Evolutionary conservation across 2,113 vertebrate genomes (phyloP).

Genomic region (Nothocercus julius): DNA sequence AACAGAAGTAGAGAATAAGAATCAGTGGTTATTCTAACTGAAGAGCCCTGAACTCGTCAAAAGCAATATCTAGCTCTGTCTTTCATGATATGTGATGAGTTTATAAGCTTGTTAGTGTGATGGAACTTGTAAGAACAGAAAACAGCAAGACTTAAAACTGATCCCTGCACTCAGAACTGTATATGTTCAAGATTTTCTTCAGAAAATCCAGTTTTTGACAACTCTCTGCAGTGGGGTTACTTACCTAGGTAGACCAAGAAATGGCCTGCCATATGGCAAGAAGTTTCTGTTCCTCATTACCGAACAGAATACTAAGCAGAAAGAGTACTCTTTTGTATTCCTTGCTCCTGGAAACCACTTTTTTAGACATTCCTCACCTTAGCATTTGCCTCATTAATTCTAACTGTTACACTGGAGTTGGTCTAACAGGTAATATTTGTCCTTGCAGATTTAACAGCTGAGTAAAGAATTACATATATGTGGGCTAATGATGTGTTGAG

Average conservation of each 20-base stretch:
- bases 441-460: conserved; percentile 40
- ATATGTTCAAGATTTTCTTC: background rate
- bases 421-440: conserved; percentile 35
- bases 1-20: background rate
- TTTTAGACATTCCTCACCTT: background rate
- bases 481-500: conserved; percentile 61
- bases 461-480: conserved; percentile 33
- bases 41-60: background rate
- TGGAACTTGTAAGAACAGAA: background rate
- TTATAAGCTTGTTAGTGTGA: background rate
- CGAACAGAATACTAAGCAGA: background rate
- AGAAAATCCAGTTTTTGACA: background rate
- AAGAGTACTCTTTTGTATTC: background rate
- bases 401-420: background rate
- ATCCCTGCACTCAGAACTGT: background rate
- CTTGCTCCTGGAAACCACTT: background rate
- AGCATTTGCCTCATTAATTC: conserved; percentile 28
- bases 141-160: background rate
- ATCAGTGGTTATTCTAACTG: background rate
- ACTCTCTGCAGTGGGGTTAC: background rate
- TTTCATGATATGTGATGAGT: background rate
- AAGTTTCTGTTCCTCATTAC: background rate
- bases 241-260: background rate
- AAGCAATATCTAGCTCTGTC: background rate
- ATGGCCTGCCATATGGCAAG: background rate